Base-by-base conservation (phyloP, 2,113 vertebrate genomes). In the Cariama cristata region DNA sequence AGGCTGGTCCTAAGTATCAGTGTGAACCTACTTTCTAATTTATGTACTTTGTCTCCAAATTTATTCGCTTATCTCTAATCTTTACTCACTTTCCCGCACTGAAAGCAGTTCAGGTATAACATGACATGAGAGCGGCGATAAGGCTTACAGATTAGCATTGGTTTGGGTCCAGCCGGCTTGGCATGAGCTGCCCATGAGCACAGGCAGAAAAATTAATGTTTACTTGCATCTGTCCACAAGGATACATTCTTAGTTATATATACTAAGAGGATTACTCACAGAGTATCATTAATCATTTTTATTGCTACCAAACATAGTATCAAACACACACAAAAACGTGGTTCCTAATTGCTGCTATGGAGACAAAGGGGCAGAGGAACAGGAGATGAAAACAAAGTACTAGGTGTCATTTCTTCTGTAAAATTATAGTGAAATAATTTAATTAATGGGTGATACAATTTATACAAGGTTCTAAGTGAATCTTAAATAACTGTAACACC, bases 201-300 rank as follows among this genome's bases (percentile, higher is more conserved):
- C 40, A 84, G 60, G 59, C 56, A 91, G 56, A 60, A 94, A 93
- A 93, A 76, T 79, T 81, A 75, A 87, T 60, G 73, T 85, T 94
- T 97, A 55, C 90, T 79, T 60, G 69, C 59, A 85, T 72, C 66
- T 52, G 33, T 79, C 84, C 40, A n/a, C 84, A 82, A 68, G 90
- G 77, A 69, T 16, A 85, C 77, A 23, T 82, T 86, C 79, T 69
- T 80, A 60, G 90, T 53, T 96, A 47, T 49, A 92, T 79, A 87
- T 67, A 93, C 64, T n/a, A 75, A 71, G 32, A 82, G 74, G 75
- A 88, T 84, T 92, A 80, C 30, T 91, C 90, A 67, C 0, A 0
- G 35, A 75, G 55, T 42, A 93, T 32, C 83, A 86, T 93, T 81
- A 95, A 94, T 96, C 83, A 94, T 89, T 86, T 91, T 95, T 92